Evolutionary conservation across 2,113 vertebrate species (phyloP), one percentile per base, ranked within the genome.

Genomic region (Holacanthus passer): DNA sequence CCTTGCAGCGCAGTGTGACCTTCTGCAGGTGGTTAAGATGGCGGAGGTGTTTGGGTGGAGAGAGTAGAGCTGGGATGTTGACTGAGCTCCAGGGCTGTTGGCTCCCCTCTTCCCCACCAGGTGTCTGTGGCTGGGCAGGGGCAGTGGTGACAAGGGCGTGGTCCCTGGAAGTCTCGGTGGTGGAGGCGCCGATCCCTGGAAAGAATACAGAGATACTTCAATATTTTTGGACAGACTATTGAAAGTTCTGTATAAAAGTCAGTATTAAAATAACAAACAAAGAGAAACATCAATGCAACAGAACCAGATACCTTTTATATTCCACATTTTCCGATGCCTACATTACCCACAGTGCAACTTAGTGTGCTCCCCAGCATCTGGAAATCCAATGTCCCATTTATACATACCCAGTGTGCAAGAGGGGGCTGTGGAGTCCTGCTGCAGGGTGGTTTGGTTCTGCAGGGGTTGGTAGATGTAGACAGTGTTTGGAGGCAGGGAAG

Each of bases 391-490:
- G 24, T 35, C 4, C 9, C 22, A 37, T 50, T 45, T 17, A 48
- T 35, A 55, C 52, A 0, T 85, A 93, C 92, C 91, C 32, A 32
- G 78, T 41, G 83, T 59, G 70, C 56, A 48, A 66, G 56, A 3
- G 84, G 47, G 56, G 24, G 5, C 55, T 0, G 55, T 35, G 85
- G 94, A 91, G 50, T 69, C 67, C 66, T 91, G 93, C 73, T 74
- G 85, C 93, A 94, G 95, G 91, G 96, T 56, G 71, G n/a, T 41
- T 4, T 58, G 81, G 93, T 95, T 77, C 64, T 72, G 85, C 93
- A 94, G 95, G 93, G 98, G 96, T 85, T 94, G 97, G 97, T 98
- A 99, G 97, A 99, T 97, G 95, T 99, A 99, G 90, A 99, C 96
- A 87, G 97, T 95, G 92, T 99, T 99, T 73, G 96, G 96, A 95